Percentiles rank a stretch among this genome's conserved stretches.
These are phyloP conservation scores for Bolinopsis microptera DNA, from an alignment of 37 sponge, comb jelly and placozoan genomes.

Conservation along the genomic window DNA sequence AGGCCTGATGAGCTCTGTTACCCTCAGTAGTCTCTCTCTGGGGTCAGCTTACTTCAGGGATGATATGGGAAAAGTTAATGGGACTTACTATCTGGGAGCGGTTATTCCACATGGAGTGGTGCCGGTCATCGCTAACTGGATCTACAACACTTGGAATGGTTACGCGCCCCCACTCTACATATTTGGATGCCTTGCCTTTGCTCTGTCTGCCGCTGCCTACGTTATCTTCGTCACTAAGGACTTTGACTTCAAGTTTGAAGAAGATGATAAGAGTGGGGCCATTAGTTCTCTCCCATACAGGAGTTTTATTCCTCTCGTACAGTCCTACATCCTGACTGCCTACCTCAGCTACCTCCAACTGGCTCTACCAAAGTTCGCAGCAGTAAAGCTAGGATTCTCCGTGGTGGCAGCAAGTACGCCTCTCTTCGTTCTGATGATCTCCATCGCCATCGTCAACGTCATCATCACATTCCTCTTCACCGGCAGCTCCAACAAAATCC, in stretches of 20 bases:
- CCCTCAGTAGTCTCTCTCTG: neutral
- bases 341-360: slow-evolving; percentile 64
- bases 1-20: slow-evolving; percentile 63
- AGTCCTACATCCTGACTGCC: slow-evolving; percentile 46
- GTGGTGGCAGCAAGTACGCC: slow-evolving; percentile 19
- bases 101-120: slow-evolving; percentile 59
- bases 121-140: slow-evolving; percentile 8
- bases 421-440: slow-evolving; percentile 58
- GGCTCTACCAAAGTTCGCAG: slow-evolving; percentile 15
- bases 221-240: slow-evolving; percentile 24
- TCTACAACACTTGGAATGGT: neutral
- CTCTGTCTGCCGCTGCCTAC: neutral
- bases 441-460: slow-evolving; percentile 58
- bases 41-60: slow-evolving; percentile 43
- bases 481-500: neutral
- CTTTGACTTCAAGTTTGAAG: slow-evolving; percentile 24
- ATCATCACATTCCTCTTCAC: slow-evolving; percentile 6
- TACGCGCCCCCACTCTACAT: slow-evolving; percentile 53
- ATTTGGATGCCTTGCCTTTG: slow-evolving; percentile 17
- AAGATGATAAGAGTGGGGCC: neutral
- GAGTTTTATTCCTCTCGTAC: neutral
- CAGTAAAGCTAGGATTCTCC: neutral
- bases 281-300: neutral
- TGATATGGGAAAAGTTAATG: slow-evolving; percentile 48
- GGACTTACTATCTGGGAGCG: slow-evolving; percentile 62